Evolutionary conservation across 1,140 invertebrate genomes (phyloP), one percentile per base, ranked within the genome.

Genomic region (Leptonema lineaticorne): DNA sequence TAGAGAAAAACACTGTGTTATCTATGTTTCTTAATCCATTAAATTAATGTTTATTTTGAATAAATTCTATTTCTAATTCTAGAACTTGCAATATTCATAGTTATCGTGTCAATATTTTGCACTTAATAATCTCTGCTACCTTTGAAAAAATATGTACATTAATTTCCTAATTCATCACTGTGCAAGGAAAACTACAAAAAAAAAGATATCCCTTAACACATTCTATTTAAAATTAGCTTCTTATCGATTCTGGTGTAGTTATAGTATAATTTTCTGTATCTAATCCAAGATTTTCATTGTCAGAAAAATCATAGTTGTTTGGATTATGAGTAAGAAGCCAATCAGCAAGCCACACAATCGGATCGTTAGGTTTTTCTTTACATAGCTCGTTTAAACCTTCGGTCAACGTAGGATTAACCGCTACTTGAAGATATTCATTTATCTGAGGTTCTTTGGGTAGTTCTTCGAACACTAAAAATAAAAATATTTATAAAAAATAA

Each of bases 251-350:
- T 14, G 33, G 26, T 1, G 3, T 45, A n/a, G 59, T n/a, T 41
- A 62, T 28, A 4, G 28, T n/a, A 33, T 20, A 28, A 11, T 16
- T 26, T 7, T 53, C 50, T 16, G 18, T 48, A 26, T 28, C 28
- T 4, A 37, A 8, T 20, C n/a, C 8, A 1, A 16, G 14, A 3
- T 62, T n/a, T 62, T 59, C 28, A 1, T 2, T 26, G 16, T 45
- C 59, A 14, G 30, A 20, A 45, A 45, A 48, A 9, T 64, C 62
- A 30, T 26, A 24, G 11, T 89, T 89, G 74, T 90, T 90, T 3
- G 90, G 90, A 79, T 93, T 93, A 77, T 92, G 88, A 24, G 81
- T 76, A 1, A 89, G 77, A 27, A 94, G 78, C 86, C 90, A 91
- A 75, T 93, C 88, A 7, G 90, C 92, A 14, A 94, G 76, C 88